Percentiles rank a stretch among this genome's conserved stretches.
phyloP scores from a whole-genome alignment of 2,888 invertebrate species.

The Dusona sp. region DNA sequence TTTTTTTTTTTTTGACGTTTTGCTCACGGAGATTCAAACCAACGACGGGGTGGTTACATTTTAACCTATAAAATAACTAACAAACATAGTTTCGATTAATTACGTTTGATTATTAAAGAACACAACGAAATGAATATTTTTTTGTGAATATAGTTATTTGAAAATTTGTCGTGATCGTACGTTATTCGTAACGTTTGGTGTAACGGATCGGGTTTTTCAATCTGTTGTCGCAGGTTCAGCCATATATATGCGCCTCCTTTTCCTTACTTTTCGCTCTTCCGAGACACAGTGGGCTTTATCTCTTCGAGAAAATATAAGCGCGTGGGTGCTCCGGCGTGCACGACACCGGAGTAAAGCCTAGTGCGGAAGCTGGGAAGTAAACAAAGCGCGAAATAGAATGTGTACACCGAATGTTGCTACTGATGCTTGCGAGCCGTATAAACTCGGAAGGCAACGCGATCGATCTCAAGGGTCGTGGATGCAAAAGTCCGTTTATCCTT shows the following conservation, averaged over 20 bases:
- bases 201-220: no score
- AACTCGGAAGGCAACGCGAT: conserved; percentile 72
- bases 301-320: conserved; percentile 58
- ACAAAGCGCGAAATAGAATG: conserved; percentile 74
- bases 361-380: conserved; percentile 66
- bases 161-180: no score
- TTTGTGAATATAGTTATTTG: no score
- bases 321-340: conserved; percentile 39
- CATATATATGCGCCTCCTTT: conserved; percentile 27
- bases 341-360: conserved; percentile 57
- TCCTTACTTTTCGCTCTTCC: conserved; percentile 6
- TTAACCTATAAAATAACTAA: no score
- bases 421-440: conserved; percentile 57
- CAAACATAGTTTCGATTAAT: no score
- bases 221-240: no score
- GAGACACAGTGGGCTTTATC: conserved; percentile 47
- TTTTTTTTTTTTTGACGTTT: no score
- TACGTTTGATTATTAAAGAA: no score
- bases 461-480: conserved; percentile 67
- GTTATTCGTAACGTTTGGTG: no score
- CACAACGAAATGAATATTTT: no score
- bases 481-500: conserved; percentile 45
- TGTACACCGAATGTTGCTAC: conserved; percentile 69
- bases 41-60: no score
- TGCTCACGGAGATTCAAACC: no score